Evolutionary conservation across 2,797 vertebrate genomes (phyloP).

Genomic region (Cryptoblepharus egeriae): DNA sequence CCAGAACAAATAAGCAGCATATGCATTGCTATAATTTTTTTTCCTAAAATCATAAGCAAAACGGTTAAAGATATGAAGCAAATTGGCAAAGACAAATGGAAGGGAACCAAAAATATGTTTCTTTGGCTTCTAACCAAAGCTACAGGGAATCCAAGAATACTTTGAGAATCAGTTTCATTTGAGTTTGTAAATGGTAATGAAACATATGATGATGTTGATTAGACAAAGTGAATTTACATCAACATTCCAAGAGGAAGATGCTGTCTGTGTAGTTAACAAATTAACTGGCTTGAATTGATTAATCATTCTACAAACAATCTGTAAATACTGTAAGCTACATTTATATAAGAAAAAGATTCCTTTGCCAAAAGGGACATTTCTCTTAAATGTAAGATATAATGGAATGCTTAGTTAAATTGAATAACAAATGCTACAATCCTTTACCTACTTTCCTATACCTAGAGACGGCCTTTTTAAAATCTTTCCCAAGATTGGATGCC

Average conservation of each 20-base stretch:
- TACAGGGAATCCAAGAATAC: slow-evolving; percentile 9
- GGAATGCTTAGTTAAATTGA: not conserved
- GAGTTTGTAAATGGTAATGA: slow-evolving; percentile 36
- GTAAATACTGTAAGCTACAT: not conserved
- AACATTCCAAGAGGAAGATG: not conserved
- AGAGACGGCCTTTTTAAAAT: too few relatives aligned
- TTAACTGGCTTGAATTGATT: not conserved
- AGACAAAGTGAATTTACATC: not conserved
- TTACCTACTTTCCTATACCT: too few relatives aligned
- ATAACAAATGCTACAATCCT: too few relatives aligned
- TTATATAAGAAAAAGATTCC: too few relatives aligned
- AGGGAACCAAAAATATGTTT: not conserved
- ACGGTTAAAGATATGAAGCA: slow-evolving; percentile 34
- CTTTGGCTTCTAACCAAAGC: slow-evolving; percentile 40
- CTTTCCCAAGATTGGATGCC: too few relatives aligned
- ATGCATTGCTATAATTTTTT: slow-evolving; percentile 29
- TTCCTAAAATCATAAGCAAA: slow-evolving; percentile 30
- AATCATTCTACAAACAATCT: not conserved
- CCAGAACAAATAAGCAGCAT: slow-evolving; percentile 47
- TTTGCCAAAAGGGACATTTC: too few relatives aligned
- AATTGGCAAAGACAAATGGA: slow-evolving; percentile 55
- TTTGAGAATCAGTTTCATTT: slow-evolving; percentile 47
- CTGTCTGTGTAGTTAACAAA: not conserved
- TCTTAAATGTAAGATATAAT: not conserved
- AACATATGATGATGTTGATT: slow-evolving; percentile 15